These are phyloP conservation scores for Oenanthe melanoleuca DNA, from an alignment of 2,113 vertebrate species.

Conservation along the genomic window DNA sequence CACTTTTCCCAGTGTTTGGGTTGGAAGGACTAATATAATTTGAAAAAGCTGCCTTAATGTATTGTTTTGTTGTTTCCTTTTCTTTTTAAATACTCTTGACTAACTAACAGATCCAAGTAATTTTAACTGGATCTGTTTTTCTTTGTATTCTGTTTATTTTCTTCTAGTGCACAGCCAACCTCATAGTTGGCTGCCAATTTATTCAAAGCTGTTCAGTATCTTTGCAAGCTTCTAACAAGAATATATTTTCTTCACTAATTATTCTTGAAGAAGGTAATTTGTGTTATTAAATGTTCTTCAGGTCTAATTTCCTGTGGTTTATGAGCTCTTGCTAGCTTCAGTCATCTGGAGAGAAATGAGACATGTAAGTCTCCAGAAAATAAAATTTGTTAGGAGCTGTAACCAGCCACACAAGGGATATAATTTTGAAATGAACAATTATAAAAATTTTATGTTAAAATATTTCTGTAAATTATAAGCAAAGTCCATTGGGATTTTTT, in stretches of 20 bases:
- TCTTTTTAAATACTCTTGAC: background rate
- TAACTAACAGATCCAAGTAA: background rate
- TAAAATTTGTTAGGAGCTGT: background rate
- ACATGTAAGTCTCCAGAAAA: background rate
- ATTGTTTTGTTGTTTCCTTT: background rate
- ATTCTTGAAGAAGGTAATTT: background rate
- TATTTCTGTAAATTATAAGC: background rate
- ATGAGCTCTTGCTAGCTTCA: background rate
- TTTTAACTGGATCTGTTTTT: background rate
- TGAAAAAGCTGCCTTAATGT: background rate
- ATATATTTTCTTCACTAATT: background rate
- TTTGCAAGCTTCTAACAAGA: background rate
- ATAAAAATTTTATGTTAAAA: background rate
- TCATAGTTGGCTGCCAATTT: background rate
- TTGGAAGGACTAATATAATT: background rate
- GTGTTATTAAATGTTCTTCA: background rate
- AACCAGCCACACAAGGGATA: background rate
- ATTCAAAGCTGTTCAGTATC: background rate
- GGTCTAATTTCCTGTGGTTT: background rate
- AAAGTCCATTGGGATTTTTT: background rate
- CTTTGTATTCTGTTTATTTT: background rate
- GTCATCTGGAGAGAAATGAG: background rate
- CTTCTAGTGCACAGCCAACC: background rate
- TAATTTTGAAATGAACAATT: background rate
- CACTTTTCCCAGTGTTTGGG: background rate